Percentiles rank a stretch among this genome's conserved stretches.
These are phyloP conservation scores for Leptogaster cylindrica DNA, from an alignment of 2,888 invertebrate species.

Conservation along the genomic window DNA sequence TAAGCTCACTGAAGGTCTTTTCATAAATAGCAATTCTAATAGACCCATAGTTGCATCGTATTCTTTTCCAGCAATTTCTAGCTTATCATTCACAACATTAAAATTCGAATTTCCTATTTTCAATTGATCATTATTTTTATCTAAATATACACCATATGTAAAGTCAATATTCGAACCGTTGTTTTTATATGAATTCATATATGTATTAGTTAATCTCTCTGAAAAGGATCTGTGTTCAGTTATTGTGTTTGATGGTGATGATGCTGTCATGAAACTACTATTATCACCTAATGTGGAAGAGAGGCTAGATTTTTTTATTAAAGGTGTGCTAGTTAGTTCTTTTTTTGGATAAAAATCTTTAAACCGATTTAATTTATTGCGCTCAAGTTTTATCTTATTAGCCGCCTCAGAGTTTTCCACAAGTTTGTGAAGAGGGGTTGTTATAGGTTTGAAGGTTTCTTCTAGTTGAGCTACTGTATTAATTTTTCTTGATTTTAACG, in stretches of 20 bases:
- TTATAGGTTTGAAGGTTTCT: neutral
- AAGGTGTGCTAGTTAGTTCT: constrained; percentile 1
- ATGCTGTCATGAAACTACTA: neutral
- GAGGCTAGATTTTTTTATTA: neutral
- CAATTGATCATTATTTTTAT: constrained; percentile 10
- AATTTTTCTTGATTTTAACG: neutral
- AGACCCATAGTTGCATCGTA: constrained; percentile 28
- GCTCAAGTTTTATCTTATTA: neutral
- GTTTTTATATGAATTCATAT: constrained; percentile 15
- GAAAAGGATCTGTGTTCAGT: neutral
- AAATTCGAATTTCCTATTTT: constrained; percentile 9
- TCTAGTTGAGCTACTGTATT: neutral
- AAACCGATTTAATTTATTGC: neutral
- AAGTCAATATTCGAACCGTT: constrained; percentile 18
- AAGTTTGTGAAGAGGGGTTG: constrained; percentile 2
- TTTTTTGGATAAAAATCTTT: neutral
- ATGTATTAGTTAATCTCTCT: neutral
- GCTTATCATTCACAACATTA: constrained; percentile 10
- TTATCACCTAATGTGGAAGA: neutral
- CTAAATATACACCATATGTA: constrained; percentile 20
- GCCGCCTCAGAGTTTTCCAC: neutral
- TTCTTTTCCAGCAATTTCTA: constrained; percentile 19
- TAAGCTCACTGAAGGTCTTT: neutral
- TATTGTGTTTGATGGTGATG: neutral
- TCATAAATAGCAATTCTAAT: constrained; percentile 32